Base-by-base conservation (phyloP, 2,113 vertebrate genomes). In the Notiomystis cincta region DNA sequence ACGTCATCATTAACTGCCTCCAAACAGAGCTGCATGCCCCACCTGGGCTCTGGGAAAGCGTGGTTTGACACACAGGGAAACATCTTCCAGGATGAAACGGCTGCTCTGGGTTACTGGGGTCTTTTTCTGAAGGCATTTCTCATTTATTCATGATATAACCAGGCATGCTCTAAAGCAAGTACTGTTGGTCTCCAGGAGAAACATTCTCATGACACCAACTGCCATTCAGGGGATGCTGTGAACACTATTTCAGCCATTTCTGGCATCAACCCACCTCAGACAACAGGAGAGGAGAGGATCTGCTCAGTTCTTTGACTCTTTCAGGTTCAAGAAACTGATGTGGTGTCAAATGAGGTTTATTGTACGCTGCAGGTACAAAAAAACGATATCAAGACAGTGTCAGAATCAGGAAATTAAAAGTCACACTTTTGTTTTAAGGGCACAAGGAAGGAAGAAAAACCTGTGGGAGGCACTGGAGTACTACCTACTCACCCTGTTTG, bases 301-400 rank as follows among this genome's bases (percentile, higher is more conserved):
- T 97, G 93, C 97, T 98, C 91, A 98, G 89, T 11, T 98, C 97
- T 94, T 98, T 98, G 76, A 97, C 87, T 87, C 97, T 95, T 71
- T 97, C 95, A 21, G 97, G 97, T 72, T 98, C 98, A 71, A 97
- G 91, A 61, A 96, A 94, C 47, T 97, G 97, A 57, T 95, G 95
- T 24, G 82, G 69, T 84, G 95, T 91, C 89, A 94, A 69, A 56
- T 94, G 81, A 54, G 97, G 97, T 92, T 98, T 98, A 76, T 87
- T 97, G 89, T 98, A 97, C 4, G 97, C 97, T 98, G 88, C 37
- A 90, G 64, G 40, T 53, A 86, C 89, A 90, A 97, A 94, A 23
- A 40, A 79, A 89, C 89, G 15, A 13, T 51, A 73, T 67, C 47
- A 65, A 65, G 62, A 53, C 8, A 50, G 15, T 50, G 51, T 40